Conservation (phyloP, 2,888 invertebrate genomes). For the Ceriagrion tenellum region DNA sequence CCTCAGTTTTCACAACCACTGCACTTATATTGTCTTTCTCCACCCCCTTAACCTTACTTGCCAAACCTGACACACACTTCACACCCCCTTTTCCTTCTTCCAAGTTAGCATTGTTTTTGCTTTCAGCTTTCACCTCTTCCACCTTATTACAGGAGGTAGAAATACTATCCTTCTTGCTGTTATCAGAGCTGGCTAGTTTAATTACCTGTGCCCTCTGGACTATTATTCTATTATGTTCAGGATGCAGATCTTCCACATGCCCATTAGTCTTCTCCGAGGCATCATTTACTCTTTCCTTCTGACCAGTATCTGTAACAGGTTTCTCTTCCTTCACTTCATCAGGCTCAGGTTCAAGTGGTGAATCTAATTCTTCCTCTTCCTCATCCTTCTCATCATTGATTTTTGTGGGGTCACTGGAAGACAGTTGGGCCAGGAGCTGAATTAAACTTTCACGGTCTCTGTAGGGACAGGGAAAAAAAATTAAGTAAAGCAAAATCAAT, state of each 20-base stretch:
- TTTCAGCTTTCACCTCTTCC: conserved; percentile 69
- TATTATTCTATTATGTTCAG: conserved; percentile 71
- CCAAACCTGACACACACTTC: background rate
- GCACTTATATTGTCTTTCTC: conserved; percentile 71
- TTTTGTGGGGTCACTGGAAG: conserved; percentile 84
- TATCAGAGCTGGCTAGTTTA: conserved; percentile 24
- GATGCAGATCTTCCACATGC: conserved; percentile 71
- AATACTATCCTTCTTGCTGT: background rate
- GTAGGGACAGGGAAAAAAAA: conserved; percentile 73
- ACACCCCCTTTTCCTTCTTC: conserved; percentile 20
- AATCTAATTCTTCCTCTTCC: conserved; percentile 79
- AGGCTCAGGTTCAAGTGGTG: conserved; percentile 49
- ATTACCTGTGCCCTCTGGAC: conserved; percentile 60
- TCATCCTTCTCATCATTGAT: conserved; percentile 74
- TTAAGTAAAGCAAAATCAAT: background rate
- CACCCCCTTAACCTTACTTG: conserved; percentile 69
- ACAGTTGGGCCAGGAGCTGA: conserved; percentile 87
- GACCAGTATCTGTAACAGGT: conserved; percentile 53
- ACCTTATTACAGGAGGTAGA: background rate
- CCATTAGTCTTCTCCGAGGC: conserved; percentile 73
- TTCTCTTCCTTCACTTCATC: conserved; percentile 52
- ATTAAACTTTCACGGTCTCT: conserved; percentile 91
- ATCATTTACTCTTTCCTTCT: conserved; percentile 70
- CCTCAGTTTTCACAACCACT: background rate
- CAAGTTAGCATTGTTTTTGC: background rate